phyloP scores from a whole-genome alignment of 2,888 invertebrate genomes.

The Drosophila neutralis region DNA sequence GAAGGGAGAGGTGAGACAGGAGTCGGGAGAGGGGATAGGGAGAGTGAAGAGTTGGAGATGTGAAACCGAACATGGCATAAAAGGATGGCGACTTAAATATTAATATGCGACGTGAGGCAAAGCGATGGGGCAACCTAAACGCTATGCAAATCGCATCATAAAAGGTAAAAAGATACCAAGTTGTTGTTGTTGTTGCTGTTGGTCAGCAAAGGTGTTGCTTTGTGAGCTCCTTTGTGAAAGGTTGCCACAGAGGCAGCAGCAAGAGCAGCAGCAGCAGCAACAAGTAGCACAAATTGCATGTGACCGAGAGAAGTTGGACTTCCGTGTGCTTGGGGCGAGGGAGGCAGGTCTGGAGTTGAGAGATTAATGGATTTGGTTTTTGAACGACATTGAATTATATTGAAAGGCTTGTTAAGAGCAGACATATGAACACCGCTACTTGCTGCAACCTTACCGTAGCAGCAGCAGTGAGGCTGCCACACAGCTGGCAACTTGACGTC shows the following conservation, averaged over 20 bases:
- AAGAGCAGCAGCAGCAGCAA: constrained; percentile 48
- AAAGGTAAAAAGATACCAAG: constrained; percentile 64
- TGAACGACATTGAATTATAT: constrained; percentile 63
- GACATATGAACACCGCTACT: constrained; percentile 60
- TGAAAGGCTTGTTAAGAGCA: constrained; percentile 61
- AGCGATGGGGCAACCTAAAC: constrained; percentile 68
- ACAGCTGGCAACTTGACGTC: constrained; percentile 12
- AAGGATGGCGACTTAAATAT: constrained; percentile 77
- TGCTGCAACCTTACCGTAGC: not conserved
- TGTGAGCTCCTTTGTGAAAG: constrained; percentile 54
- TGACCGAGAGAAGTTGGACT: constrained; percentile 31
- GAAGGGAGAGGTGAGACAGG: not conserved
- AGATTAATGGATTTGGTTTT: constrained; percentile 63
- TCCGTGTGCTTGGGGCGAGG: constrained; percentile 19
- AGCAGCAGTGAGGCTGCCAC: not conserved
- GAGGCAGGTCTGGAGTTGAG: constrained; percentile 8
- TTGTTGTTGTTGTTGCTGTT: constrained; percentile 33
- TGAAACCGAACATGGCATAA: constrained; percentile 75
- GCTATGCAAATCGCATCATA: constrained; percentile 77
- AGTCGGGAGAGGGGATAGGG: not conserved
- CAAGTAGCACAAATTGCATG: constrained; percentile 78
- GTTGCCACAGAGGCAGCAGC: constrained; percentile 29
- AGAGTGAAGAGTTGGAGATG: constrained; percentile 43
- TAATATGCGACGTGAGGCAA: constrained; percentile 66
- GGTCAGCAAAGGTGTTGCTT: constrained; percentile 66